phyloP scores from a whole-genome alignment of 2,113 vertebrate genomes.

The Pseudopipra pipra region DNA sequence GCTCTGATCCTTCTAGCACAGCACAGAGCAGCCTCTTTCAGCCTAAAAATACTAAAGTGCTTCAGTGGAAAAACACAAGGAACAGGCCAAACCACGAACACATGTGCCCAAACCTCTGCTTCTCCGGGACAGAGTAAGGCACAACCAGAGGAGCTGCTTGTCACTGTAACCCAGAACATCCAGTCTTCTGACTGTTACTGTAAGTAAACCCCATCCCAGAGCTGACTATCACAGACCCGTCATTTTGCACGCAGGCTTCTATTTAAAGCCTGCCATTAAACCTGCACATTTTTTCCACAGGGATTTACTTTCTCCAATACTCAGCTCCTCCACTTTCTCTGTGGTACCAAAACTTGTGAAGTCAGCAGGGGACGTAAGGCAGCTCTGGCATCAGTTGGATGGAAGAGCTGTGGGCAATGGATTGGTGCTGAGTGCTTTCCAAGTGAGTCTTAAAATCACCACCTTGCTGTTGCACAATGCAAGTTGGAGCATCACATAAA shows the following conservation, averaged over 20 bases:
- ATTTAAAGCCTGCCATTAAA: not conserved
- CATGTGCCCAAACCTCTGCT: constrained; percentile 20
- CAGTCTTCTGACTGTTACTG: not conserved
- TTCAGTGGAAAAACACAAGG: constrained; percentile 49
- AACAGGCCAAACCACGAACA: constrained; percentile 7
- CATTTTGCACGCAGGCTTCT: not conserved
- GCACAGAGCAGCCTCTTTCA: not conserved
- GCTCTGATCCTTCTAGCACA: not conserved
- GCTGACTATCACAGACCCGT: not conserved
- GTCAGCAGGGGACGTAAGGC: not conserved
- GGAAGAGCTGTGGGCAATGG: not conserved
- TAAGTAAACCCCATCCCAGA: not conserved
- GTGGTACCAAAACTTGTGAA: not conserved
- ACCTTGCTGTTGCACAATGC: accelerated
- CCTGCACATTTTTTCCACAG: not conserved
- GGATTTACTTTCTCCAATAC: not conserved
- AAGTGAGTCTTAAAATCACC: not conserved
- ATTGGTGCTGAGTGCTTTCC: not conserved
- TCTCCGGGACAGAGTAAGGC: not conserved
- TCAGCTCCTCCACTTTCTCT: not conserved
- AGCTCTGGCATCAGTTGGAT: not conserved
- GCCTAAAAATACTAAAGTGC: constrained; percentile 33
- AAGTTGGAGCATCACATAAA: not conserved
- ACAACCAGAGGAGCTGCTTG: not conserved
- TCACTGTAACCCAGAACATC: not conserved